Evolutionary conservation across 2,113 vertebrate genomes (phyloP), one percentile per base, ranked within the genome.

Genomic region (Passer domesticus): DNA sequence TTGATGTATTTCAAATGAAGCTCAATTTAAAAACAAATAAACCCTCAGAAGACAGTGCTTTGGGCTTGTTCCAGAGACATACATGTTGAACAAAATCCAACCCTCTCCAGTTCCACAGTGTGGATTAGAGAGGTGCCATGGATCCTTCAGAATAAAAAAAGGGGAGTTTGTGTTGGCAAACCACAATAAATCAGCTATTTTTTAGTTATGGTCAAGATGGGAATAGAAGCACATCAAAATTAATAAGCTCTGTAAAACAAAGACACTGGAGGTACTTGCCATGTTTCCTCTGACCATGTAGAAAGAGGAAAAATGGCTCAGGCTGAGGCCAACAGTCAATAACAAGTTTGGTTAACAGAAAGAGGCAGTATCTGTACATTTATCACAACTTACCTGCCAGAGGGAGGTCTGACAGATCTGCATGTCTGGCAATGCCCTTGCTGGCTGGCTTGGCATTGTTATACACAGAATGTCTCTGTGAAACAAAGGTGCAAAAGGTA

Each of bases 331-430:
- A 66, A 28, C 22, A 67, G 35, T 28, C 46, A 62, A 27, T 19
- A n/a, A 33, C 27, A 81, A 81, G 28, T 81, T 63, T 35, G 37
- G 30, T 41, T 87, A 70, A 35, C 6, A 49, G 35, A 67, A 62
- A 49, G 19, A 78, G 39, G 46, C 13, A 92, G 17, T 9, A 13
- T 22, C n/a, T 67, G 24, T 37, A n/a, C 1, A 1, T 74, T 79
- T 47, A 63, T 27, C 35, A 64, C 59, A 56, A 60, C 50, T 95
- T 92, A 98, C 98, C 98, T 96, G 98, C 95, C 75, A 98, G 96
- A 13, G 98, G 96, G 44, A 98, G 98, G 63, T 98, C 98, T 35
- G 98, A 97, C 37, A 98, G 97, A 13, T 98, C 98, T 62, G 97
- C 24, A 19, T 91, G 96, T 33, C 95, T 97, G 77, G 95, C 80